Evolutionary conservation across 1,140 invertebrate species (phyloP), one percentile per base, ranked within the genome.

Genomic region (Nautilus pompilius): DNA sequence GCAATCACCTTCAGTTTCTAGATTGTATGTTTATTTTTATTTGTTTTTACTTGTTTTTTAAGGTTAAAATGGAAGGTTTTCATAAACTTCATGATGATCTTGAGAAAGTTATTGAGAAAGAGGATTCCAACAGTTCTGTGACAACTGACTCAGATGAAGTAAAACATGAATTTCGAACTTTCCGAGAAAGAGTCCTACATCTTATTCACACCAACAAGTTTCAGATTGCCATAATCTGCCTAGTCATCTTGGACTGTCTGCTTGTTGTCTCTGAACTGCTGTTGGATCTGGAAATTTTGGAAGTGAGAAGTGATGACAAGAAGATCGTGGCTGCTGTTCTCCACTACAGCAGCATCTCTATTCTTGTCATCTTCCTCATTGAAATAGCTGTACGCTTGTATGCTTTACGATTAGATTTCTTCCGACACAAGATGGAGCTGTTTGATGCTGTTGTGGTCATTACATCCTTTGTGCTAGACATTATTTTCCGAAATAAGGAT

Each of bases 381-480:
- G 82, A 84, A 62, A 77, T 82, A 53, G n/a, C 61, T 15, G 34
- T 77, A 6, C 76, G 82, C 41, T 54, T 83, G 1, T 83, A 76
- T 70, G 80, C 76, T 3, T 71, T 81, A 65, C 58, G 80, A n/a
- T 34, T 77, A 29, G 70, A 70, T 13, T 83, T 82, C 62, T 82
- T 84, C 61, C 69, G 70, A 32, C 75, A 80, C 63, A 83, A 82
- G 60, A 48, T 81, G 60, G 82, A 83, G 60, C 34, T 84, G 58
- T 82, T 83, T 75, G 82, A 84, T 74, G 79, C 78, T 15, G 30
- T 82, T 56, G 67, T 84, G 29, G 78, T 84, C 5, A 68, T 82
- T 36, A 67, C 81, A 1, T 82, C 82, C 8, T 81, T 83, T 68
- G 69, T 77, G n/a, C 72, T 84, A 49, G 81, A 83, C 60, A 73